Base-by-base conservation (phyloP, 2,113 vertebrate genomes). In the Equus quagga region DNA sequence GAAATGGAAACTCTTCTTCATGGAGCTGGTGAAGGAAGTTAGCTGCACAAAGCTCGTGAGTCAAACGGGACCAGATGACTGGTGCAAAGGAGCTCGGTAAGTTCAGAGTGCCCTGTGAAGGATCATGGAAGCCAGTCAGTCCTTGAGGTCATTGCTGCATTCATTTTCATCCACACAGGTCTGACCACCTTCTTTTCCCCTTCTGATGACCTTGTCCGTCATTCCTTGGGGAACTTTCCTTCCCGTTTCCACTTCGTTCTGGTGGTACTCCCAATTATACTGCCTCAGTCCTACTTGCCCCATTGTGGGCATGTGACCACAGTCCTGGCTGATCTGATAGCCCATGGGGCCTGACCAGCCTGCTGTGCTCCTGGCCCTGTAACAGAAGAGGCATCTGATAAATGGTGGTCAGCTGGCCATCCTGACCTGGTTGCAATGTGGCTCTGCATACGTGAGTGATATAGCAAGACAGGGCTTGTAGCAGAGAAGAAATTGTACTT, bases 71-170 rank as follows among this genome's bases (percentile, higher is more conserved):
- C 75, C 28, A 62, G 44, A 11, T 14, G 51, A 23, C 3, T 0
- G 9, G 6, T 13, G 9, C 6, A 21, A 41, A 26, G 64, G 51
- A 14, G 12, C 73, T 36, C 41, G 5, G 64, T 6, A 36, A 36
- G 65, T 33, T 36, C 79, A 14, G 26, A 54, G 24, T 4, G 18
- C 31, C 23, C 70, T 17, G 54, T 0, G 9, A 21, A 60, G 54
- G 62, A 44, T 7, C 0, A 0, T 19, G 31, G 28, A 7, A 24
- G 41, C 73, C 4, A 8, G 70, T 1, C 2, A 14, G 84, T 1
- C 64, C 31, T 60, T 9, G n/a, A 3, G 24, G 41, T 51, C 49
- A 5, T 46, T 18, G 62, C 28, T 21, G 28, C 12, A 7, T 41
- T 58, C 31, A n/a, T 79, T 44, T n/a, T n/a, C 64, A 84, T 15